These are phyloP conservation scores for Zaprionus lineosus DNA, from an alignment of 2,888 invertebrate genomes.

Conservation along the genomic window DNA sequence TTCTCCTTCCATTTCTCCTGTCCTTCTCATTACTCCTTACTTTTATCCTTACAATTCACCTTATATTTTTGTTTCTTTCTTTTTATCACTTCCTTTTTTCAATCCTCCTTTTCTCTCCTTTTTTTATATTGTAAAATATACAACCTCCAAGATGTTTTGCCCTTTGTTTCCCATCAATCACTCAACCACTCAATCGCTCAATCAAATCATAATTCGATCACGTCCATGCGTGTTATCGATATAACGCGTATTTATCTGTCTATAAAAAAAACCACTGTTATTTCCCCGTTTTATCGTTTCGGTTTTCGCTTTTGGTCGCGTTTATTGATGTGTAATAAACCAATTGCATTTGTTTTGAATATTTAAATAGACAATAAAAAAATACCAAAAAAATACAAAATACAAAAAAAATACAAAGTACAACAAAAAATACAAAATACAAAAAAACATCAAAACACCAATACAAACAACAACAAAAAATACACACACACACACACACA, in stretches of 20 bases:
- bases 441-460: slow-evolving; percentile 22
- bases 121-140: no score
- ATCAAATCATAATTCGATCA: slow-evolving; percentile 59
- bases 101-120: no score
- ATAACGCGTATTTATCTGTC: slow-evolving; percentile 28
- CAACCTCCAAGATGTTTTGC: no score
- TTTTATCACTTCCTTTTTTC: no score
- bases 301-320: slow-evolving; percentile 50
- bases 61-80: no score
- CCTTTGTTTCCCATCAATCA: no score
- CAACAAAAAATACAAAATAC: slow-evolving; percentile 6
- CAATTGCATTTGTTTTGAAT: slow-evolving; percentile 81
- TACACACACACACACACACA: no score
- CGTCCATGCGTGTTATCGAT: slow-evolving; percentile 47
- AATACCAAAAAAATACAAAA: slow-evolving; percentile 6
- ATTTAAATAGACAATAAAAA: slow-evolving; percentile 76
- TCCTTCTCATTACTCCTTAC: no score
- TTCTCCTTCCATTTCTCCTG: no score
- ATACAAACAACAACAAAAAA: no score
- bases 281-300: slow-evolving; percentile 4
- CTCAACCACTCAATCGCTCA: not conserved
- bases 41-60: no score
- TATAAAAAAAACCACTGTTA: slow-evolving; percentile 32
- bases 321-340: slow-evolving; percentile 79
- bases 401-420: slow-evolving; percentile 26